Conservation (phyloP, 2,797 vertebrate species). For the Rhodeus uyekii region DNA sequence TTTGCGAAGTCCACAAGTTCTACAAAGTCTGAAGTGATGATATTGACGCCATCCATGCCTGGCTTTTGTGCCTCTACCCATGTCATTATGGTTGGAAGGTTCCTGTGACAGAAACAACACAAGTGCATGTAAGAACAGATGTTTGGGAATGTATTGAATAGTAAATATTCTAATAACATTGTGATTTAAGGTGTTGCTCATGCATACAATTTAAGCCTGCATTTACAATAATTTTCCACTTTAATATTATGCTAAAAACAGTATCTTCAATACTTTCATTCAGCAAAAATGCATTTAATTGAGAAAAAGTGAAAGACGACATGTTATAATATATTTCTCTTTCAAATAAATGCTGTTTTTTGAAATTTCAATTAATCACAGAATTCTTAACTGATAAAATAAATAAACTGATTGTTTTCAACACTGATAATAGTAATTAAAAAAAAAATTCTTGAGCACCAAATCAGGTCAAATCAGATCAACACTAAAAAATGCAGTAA, state of each 20-base stretch:
- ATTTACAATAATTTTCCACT: neutral
- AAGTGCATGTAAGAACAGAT: neutral
- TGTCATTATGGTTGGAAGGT: conserved; percentile 91
- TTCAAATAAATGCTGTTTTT: neutral
- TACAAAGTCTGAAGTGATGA: conserved; percentile 98
- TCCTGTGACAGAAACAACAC: conserved; percentile 72
- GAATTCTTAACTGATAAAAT: no score
- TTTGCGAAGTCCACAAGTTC: conserved; percentile 95
- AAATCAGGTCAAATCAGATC: no score
- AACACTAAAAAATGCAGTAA: neutral
- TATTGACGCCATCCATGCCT: conserved; percentile 90
- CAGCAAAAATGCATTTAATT: neutral
- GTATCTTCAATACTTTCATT: neutral
- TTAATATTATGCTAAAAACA: neutral
- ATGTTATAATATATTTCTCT: neutral
- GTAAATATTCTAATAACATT: neutral
- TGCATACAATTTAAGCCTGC: neutral
- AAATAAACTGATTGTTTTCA: no score
- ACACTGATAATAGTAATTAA: neutral
- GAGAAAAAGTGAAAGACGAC: neutral
- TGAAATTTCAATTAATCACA: neutral
- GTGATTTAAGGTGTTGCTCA: neutral
- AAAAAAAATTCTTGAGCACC: neutral
- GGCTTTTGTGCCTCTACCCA: conserved; percentile 94
- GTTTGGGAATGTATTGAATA: neutral